These are phyloP conservation scores for Aricia artaxerxes DNA, from an alignment of 2,888 invertebrate genomes.

Conservation along the genomic window DNA sequence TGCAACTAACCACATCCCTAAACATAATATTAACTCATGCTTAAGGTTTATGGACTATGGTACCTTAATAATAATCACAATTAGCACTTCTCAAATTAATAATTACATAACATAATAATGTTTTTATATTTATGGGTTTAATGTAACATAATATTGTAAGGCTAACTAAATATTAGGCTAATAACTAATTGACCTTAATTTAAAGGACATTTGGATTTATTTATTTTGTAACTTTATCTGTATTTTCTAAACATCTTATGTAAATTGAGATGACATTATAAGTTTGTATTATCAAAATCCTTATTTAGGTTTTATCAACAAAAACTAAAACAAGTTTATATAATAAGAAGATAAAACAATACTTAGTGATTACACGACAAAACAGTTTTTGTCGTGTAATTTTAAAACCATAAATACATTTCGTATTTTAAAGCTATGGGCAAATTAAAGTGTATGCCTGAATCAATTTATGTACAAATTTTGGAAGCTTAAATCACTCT, in stretches of 20 bases:
- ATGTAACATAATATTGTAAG: background rate
- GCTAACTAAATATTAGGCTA: background rate
- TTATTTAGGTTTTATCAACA: background rate
- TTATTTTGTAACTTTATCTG: background rate
- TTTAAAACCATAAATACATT: no score
- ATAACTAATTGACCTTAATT: background rate
- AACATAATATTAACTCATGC: background rate
- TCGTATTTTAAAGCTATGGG: no score
- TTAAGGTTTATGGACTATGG: background rate
- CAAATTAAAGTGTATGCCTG: no score
- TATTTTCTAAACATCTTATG: background rate
- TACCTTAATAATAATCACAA: background rate
- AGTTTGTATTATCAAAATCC: background rate
- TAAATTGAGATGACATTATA: background rate
- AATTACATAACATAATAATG: no score
- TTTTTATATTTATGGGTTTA: background rate
- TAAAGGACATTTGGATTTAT: background rate
- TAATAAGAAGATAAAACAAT: background rate
- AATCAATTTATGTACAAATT: no score
- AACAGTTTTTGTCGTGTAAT: no score
- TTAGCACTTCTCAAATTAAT: no score
- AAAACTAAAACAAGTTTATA: background rate
- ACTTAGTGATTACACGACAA: no score
- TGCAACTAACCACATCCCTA: slow-evolving; percentile 14
- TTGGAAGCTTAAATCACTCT: no score